Conservation (phyloP, 2,888 invertebrate genomes). For the Ophioninae sp. region DNA sequence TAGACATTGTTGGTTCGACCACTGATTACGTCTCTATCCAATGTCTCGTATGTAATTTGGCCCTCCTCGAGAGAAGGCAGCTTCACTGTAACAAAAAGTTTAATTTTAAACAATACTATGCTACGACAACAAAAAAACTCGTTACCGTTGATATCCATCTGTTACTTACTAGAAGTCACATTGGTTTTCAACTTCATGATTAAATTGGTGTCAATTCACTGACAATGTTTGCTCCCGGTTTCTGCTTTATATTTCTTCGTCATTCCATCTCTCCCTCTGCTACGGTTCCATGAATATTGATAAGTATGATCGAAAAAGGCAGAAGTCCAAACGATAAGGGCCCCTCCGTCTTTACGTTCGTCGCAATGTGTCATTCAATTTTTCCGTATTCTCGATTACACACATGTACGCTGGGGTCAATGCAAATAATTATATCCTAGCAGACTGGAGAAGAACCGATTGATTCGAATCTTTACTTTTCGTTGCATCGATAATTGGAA, state of each 20-base stretch:
- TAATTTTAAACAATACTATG: neutral
- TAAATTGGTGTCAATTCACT: slow-evolving; percentile 37
- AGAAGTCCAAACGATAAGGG: slow-evolving; percentile 50
- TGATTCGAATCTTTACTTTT: neutral
- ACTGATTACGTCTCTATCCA: neutral
- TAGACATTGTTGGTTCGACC: neutral
- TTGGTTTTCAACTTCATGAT: slow-evolving; percentile 48
- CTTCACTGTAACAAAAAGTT: slow-evolving; percentile 38
- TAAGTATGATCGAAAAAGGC: slow-evolving; percentile 14
- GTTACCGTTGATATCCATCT: neutral
- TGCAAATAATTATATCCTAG: slow-evolving; percentile 22
- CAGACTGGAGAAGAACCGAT: neutral
- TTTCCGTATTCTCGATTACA: slow-evolving; percentile 10
- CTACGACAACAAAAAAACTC: neutral
- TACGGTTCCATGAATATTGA: slow-evolving; percentile 17
- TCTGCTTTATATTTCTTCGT: slow-evolving; percentile 48
- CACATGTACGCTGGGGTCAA: too few species aligned
- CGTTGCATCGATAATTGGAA: neutral
- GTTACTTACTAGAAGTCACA: slow-evolving; percentile 18
- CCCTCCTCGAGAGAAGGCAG: slow-evolving; percentile 53
- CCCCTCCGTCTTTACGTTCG: slow-evolving; percentile 13
- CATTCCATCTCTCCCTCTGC: slow-evolving; percentile 46
- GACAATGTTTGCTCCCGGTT: slow-evolving; percentile 21
- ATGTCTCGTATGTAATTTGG: slow-evolving; percentile 23
- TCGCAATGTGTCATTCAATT: neutral